These are phyloP conservation scores for Cercocebus atys DNA, from an alignment of 2,113 vertebrate species.

Conservation along the genomic window DNA sequence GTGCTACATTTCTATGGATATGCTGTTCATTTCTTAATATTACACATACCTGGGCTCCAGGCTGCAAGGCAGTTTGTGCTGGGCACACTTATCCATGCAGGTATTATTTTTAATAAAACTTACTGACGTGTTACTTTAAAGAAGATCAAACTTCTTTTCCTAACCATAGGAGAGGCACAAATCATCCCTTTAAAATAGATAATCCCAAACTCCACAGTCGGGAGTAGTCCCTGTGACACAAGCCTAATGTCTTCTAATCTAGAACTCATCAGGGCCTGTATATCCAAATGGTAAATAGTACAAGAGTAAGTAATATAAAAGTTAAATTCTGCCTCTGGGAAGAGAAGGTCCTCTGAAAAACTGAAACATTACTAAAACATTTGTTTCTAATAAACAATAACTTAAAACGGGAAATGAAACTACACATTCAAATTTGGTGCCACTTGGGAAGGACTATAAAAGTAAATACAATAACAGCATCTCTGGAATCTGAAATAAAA, in stretches of 20 bases:
- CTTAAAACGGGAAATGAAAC: neutral
- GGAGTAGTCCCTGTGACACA: neutral
- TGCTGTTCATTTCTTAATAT: neutral
- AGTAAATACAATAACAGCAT: neutral
- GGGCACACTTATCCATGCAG: neutral
- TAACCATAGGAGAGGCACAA: neutral
- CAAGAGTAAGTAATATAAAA: neutral
- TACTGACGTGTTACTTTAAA: neutral
- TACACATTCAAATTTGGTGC: neutral
- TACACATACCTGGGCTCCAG: neutral
- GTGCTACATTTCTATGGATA: neutral
- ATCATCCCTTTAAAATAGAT: neutral
- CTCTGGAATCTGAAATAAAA: neutral
- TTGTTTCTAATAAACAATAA: neutral
- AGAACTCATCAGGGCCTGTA: neutral
- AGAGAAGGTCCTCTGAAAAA: neutral
- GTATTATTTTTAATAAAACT: neutral
- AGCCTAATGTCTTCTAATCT: neutral
- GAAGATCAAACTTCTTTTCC: neutral
- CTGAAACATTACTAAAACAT: neutral
- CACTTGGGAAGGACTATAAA: neutral
- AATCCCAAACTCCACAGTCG: neutral
- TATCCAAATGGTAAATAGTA: neutral
- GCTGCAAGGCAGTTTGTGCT: rapidly evolving
- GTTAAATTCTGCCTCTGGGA: neutral